phyloP scores from a whole-genome alignment of 2,113 vertebrate species.

The rabbit (Oryctolagus cuniculus) region DNA sequence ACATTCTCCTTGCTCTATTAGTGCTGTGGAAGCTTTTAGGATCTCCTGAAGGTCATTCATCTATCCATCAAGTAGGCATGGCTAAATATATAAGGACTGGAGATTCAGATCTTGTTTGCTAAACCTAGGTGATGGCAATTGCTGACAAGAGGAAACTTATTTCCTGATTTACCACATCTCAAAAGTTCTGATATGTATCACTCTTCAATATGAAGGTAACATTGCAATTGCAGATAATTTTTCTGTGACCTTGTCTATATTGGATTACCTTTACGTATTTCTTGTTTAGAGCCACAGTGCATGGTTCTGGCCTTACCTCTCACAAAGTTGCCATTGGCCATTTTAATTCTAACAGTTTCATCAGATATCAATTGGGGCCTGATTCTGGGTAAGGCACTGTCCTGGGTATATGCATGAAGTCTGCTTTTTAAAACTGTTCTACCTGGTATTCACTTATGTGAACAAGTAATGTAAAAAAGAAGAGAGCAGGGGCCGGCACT shows the following conservation, averaged over 20 bases:
- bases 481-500: background rate
- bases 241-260: slow-evolving; percentile 25
- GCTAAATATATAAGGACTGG: background rate
- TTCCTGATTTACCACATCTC: slow-evolving; percentile 27
- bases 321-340: background rate
- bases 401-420: background rate
- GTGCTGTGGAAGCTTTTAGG: background rate
- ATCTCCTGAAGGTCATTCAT: background rate
- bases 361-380: background rate
- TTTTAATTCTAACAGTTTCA: slow-evolving; percentile 11
- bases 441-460: background rate
- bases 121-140: slow-evolving; percentile 6
- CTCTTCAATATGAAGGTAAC: background rate
- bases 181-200: background rate
- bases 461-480: slow-evolving; percentile 21
- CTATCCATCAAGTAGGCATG: background rate
- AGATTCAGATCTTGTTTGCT: slow-evolving; percentile 1
- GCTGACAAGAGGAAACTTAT: slow-evolving; percentile 43
- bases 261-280: background rate
- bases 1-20: background rate
- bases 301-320: slow-evolving; percentile 10
- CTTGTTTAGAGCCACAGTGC: background rate
- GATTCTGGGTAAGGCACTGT: background rate
- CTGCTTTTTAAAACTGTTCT: slow-evolving; percentile 32
- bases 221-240: slow-evolving; percentile 1